Base-by-base conservation (phyloP, 2,113 vertebrate species). In the Tragulus kanchil region DNA sequence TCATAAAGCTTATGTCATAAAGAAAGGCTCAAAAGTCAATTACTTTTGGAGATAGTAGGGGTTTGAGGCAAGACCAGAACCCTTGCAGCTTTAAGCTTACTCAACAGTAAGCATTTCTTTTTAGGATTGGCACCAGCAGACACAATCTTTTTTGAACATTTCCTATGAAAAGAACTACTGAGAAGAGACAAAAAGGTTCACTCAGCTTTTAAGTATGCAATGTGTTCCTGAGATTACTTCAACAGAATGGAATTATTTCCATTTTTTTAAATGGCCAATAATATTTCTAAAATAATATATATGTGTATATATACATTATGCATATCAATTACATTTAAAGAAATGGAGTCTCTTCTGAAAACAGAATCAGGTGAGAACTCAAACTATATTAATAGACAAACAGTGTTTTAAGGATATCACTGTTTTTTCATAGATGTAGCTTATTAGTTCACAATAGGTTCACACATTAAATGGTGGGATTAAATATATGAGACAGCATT, bases 171-270 rank as follows among this genome's bases (percentile, higher is more conserved):
- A 67, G 36, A 45, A 89, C 89, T 85, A 85, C 15, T 50, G n/a
- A 67, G 3, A 86, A 54, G 14, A 64, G 28, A 8, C 21, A 21
- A 82, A 89, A 94, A 59, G 42, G 62, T 69, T 45, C 8, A 64
- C 19, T 85, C 59, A 75, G 75, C 16, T 90, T 58, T 86, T 25
- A 54, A 54, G 21, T 54, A 88, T 64, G 56, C 12, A 88, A 45
- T 77, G 17, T 52, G n/a, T 92, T 85, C 10, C 54, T 83, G 58
- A 52, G 90, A 96, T 96, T 97, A 98, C 98, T 42, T 93, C 85
- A 98, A 98, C 77, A 91, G 91, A 97, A 98, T 91, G 94, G 94
- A 91, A 97, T 92, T 97, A 82, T 62, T 97, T 85, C 84, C 97
- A 77, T 96, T 98, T 67, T 96, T 98, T 71, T 14, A 98, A 36